Percentiles rank a stretch among this genome's conserved stretches.
phyloP scores from a whole-genome alignment of 2,888 invertebrate genomes.

The Pyrrhia umbra region DNA sequence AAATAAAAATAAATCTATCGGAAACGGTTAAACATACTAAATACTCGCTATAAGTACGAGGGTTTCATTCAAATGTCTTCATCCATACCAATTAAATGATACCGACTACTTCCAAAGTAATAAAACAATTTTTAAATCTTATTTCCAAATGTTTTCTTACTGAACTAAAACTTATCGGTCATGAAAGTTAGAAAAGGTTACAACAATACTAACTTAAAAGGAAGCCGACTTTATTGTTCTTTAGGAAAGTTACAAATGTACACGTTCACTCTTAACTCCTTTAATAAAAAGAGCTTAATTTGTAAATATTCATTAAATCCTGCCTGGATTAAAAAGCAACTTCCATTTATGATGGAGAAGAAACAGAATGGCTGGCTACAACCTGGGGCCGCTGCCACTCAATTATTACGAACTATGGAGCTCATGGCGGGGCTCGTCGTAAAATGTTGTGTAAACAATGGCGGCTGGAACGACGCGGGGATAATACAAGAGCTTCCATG shows the following conservation, averaged over 20 bases:
- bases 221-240: neutral
- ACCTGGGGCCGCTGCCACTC: neutral
- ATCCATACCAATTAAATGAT: neutral
- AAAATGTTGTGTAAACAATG: constrained; percentile 26
- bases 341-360: too few relatives aligned
- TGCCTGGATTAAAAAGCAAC: too few relatives aligned
- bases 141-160: too few relatives aligned
- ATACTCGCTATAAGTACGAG: too few relatives aligned
- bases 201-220: neutral
- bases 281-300: neutral
- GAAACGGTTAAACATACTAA: too few relatives aligned
- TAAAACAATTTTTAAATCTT: neutral
- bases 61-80: too few relatives aligned
- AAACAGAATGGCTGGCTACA: too few relatives aligned
- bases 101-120: neutral
- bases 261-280: too few relatives aligned
- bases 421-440: neutral
- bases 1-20: neutral
- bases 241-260: neutral
- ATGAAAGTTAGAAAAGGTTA: neutral
- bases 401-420: constrained; percentile 11
- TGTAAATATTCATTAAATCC: neutral
- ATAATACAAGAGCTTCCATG: neutral
- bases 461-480: neutral
- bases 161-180: neutral